These are phyloP conservation scores for Neoarius graeffei DNA, from an alignment of 2,113 vertebrate species.

Conservation along the genomic window DNA sequence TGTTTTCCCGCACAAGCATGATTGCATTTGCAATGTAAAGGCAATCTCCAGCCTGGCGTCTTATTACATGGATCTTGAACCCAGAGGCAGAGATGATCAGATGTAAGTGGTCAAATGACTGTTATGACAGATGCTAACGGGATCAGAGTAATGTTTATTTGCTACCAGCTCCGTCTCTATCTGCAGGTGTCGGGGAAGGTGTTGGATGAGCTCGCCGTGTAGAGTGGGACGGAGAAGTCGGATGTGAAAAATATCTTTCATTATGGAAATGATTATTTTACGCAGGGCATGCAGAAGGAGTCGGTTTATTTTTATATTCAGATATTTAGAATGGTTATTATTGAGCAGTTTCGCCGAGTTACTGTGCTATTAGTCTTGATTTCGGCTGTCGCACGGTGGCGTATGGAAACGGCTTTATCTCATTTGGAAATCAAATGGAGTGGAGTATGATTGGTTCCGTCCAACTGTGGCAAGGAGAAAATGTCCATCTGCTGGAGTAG, in stretches of 20 bases:
- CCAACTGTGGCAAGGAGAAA: conserved; percentile 24
- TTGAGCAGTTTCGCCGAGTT: conserved; percentile 29
- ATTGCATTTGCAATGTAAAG: conserved; percentile 76
- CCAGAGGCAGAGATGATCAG: conserved; percentile 57
- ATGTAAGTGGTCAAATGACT: conserved; percentile 66
- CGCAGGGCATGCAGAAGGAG: not conserved
- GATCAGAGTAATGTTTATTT: conserved; percentile 62
- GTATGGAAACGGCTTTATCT: conserved; percentile 37
- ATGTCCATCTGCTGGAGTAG: conserved; percentile 43
- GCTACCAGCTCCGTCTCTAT: conserved; percentile 1
- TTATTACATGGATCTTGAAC: conserved; percentile 65
- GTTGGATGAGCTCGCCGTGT: conserved; percentile 23
- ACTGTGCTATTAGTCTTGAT: conserved; percentile 42
- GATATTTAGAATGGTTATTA: conserved; percentile 34
- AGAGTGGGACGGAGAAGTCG: not conserved
- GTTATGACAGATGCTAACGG: conserved; percentile 69
- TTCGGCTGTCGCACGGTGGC: conserved; percentile 19
- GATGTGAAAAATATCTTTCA: conserved; percentile 2
- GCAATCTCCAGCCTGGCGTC: conserved; percentile 65
- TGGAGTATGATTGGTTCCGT: conserved; percentile 38
- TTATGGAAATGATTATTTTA: conserved; percentile 1
- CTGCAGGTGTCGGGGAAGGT: conserved; percentile 45
- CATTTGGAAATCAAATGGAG: conserved; percentile 45
- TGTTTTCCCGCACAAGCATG: conserved; percentile 67
- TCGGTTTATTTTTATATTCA: conserved; percentile 17